Evolutionary conservation across 35 echinoderm and acorn worm species (phyloP), one percentile per base, ranked within the genome.

Genomic region (Holothuria glaberrima): DNA sequence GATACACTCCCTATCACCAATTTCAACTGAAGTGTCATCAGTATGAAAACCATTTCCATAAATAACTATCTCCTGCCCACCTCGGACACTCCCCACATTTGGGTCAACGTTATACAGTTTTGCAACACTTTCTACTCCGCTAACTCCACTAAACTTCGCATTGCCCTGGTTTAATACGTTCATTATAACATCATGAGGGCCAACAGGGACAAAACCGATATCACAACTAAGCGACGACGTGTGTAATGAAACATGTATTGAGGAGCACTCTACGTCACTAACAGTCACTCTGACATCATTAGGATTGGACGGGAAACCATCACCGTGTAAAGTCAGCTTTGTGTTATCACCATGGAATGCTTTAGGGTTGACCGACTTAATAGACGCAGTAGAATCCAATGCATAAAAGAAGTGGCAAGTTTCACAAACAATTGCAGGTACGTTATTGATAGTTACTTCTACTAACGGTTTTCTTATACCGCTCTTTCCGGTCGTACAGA

Each of bases 11-110:
- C 59, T 41, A n/a, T 66, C 89, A 50, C 80, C 91, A 26, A 98
- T 75, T 12, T 62, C 48, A 7, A 98, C 91, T 67, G 33, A 26
- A 1, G 93, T 98, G 61, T 89, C 21, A 19, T 73, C 90, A 12
- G 27, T 77, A 71, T 90, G 56, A 26, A 98, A 98, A 34, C 96
- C 96, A 78, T 80, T 98, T 21, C 96, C 93, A 6, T 28, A 36
- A 50, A 98, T 89, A 12, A 81, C 91, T 22, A 98, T 78, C 29
- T 75, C 17, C 82, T 94, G 94, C 3, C 96, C 96, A 12, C 96
- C 96, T 58, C 94, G 26, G 9, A 56, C 93, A 63, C 93, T 93
- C 17, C 96, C 96, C 0, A 62, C 21, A 65, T 28, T 67, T 38
- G 96, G 96, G 24, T 22, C 77, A 6, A 98, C 66, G 16, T 65